Conservation (phyloP, 2,888 invertebrate species). For the Aphidius colemani region DNA sequence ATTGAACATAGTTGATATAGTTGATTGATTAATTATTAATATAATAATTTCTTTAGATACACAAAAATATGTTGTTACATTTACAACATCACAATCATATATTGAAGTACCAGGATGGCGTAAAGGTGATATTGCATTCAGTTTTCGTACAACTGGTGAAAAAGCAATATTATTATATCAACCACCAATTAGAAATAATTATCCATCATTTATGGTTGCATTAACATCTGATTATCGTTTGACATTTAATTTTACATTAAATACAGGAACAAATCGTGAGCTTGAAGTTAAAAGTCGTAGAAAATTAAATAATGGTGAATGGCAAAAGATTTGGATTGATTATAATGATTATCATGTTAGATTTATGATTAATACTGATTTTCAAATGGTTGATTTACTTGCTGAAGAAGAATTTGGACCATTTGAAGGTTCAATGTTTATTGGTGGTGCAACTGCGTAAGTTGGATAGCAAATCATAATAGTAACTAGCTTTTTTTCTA, state of each 20-base stretch:
- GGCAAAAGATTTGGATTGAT: slow-evolving; percentile 96
- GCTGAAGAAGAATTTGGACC: slow-evolving; percentile 89
- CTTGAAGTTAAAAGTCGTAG: slow-evolving; percentile 81
- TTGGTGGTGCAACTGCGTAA: slow-evolving; percentile 91
- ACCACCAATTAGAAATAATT: slow-evolving; percentile 84
- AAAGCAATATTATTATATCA: slow-evolving; percentile 89
- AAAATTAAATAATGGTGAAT: slow-evolving; percentile 87
- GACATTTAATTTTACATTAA: slow-evolving; percentile 87
- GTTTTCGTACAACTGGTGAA: slow-evolving; percentile 89
- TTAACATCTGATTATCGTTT: slow-evolving; percentile 82
- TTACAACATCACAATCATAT: slow-evolving; percentile 89
- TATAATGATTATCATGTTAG: slow-evolving; percentile 92
- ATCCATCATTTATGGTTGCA: slow-evolving; percentile 91
- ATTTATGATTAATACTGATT: slow-evolving; percentile 90
- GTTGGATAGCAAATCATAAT: slow-evolving; percentile 50
- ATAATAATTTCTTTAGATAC: slow-evolving; percentile 70
- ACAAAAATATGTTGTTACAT: slow-evolving; percentile 90
- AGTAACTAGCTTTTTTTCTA: background rate
- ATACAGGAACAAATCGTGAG: slow-evolving; percentile 81
- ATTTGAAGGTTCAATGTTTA: slow-evolving; percentile 92
- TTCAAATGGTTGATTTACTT: slow-evolving; percentile 82
- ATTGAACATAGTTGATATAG: slow-evolving; percentile 26
- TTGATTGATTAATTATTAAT: slow-evolving; percentile 9
- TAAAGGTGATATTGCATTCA: slow-evolving; percentile 89
- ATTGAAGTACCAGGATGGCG: slow-evolving; percentile 94